Conservation (phyloP, 2,888 invertebrate genomes). For the Pseudococcus viburni region DNA sequence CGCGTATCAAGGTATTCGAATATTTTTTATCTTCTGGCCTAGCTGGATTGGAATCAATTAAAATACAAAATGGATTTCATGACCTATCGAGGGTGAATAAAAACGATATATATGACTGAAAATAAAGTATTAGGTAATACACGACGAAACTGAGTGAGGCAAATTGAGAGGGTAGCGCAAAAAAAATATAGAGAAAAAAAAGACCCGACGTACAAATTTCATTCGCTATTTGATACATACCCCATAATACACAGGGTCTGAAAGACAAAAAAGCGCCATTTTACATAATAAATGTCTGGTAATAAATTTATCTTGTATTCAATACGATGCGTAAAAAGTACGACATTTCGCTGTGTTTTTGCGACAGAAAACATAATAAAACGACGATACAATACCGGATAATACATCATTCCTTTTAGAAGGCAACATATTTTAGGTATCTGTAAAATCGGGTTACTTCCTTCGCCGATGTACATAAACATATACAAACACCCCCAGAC, state of each 20-base stretch:
- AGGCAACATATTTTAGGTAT: conserved; percentile 58
- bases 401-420: conserved; percentile 58
- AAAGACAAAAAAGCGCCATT: conserved; percentile 50
- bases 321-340: conserved; percentile 56
- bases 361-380: conserved; percentile 58
- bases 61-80: neutral
- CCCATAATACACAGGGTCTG: conserved; percentile 1
- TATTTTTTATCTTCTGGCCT: neutral
- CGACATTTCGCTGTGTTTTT: conserved; percentile 56
- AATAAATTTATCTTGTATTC: conserved; percentile 52
- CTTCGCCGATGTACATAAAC: conserved; percentile 43
- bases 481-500: conserved; percentile 26
- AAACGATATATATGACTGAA: conserved; percentile 4
- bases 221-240: conserved; percentile 11
- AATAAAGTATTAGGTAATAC: neutral
- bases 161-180: neutral
- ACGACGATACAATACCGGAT: conserved; percentile 56
- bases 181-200: neutral
- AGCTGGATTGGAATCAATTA: neutral
- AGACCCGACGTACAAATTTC: neutral
- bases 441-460: conserved; percentile 50
- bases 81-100: neutral
- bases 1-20: neutral
- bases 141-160: neutral
- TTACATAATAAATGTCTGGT: conserved; percentile 48